Percentiles rank a stretch among this genome's conserved stretches.
Evolutionary conservation across 2,797 vertebrate genomes (phyloP).

Genomic region (Fringilla coelebs): DNA sequence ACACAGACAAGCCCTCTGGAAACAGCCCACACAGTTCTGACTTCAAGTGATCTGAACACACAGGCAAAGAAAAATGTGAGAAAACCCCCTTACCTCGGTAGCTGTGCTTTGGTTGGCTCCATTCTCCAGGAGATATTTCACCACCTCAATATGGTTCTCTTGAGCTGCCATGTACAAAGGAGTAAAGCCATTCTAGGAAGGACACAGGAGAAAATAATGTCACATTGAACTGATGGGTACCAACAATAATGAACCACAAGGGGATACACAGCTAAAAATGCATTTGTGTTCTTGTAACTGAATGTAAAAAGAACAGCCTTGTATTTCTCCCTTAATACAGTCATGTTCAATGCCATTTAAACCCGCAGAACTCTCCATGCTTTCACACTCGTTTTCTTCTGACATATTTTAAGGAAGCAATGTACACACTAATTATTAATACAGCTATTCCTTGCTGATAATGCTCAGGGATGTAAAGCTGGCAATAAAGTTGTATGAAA

Average conservation of each 20-base stretch:
- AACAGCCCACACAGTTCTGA: neutral
- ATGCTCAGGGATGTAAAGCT: neutral
- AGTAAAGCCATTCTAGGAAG: constrained; percentile 93
- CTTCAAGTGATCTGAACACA: neutral
- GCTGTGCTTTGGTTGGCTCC: constrained; percentile 98
- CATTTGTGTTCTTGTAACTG: neutral
- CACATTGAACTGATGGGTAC: rapidly evolving
- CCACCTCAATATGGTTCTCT: constrained; percentile 97
- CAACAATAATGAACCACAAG: neutral
- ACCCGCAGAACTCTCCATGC: neutral
- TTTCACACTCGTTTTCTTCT: neutral
- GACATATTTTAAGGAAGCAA: neutral
- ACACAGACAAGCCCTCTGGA: neutral
- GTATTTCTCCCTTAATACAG: neutral
- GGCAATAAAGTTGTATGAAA: constrained; percentile 3
- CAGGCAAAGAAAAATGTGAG: neutral
- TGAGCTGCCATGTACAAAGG: constrained; percentile 98
- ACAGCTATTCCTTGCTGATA: neutral
- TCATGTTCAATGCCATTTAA: neutral
- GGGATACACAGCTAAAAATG: neutral
- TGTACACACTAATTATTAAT: neutral
- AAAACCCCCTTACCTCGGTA: constrained; percentile 83
- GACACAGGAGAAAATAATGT: neutral
- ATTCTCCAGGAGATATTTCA: constrained; percentile 93
- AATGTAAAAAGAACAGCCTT: neutral